Base-by-base conservation (phyloP, 1,140 invertebrate genomes). In the Drosophila prosaltans region DNA sequence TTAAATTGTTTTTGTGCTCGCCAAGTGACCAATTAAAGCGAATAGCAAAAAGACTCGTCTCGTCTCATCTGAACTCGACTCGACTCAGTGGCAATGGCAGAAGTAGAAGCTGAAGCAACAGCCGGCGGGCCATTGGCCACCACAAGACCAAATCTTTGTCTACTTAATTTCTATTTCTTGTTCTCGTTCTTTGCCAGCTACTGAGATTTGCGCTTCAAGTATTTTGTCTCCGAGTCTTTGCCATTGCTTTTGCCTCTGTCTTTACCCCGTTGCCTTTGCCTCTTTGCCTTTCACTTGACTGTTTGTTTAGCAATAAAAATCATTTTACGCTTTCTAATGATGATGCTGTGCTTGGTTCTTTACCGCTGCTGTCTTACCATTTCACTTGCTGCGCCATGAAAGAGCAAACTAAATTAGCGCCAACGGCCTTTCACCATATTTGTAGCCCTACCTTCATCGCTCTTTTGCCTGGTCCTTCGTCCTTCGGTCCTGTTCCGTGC, bases 21-120 rank as follows among this genome's bases (percentile, higher is more conserved):
- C 83, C 83, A 86, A 86, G 83, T 86, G 83, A 88, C 83, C 83
- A 86, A 86, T 86, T 86, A 86, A 86, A 86, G 73, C 45, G 80
- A 80, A 67, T 70, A 69, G 70, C 84, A 72, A 86, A 80, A 82
- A 83, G 72, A 71, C 72, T 64, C 72, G 45, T 51, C 45, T 51
- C 45, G 45, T 21, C 21, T 24, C 45, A 51, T 6, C 21, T 51
- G 21, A 26, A 16, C 11, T 16, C 41, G 41, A 51, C 45, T 51
- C 45, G 45, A 48, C 45, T 48, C n/a, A 4, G 16, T 16, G 16
- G 16, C 16, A 30, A 4, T 10, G 45, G 45, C 21, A 51, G 45
- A 41, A 71, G 62, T 39, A 45, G 63, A 65, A 65, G 72, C 72
- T 69, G 77, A 39, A 66, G 61, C 77, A 69, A 67, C 67, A 66